Conservation (phyloP, 2,888 invertebrate genomes). For the Hydriomena furcata region DNA sequence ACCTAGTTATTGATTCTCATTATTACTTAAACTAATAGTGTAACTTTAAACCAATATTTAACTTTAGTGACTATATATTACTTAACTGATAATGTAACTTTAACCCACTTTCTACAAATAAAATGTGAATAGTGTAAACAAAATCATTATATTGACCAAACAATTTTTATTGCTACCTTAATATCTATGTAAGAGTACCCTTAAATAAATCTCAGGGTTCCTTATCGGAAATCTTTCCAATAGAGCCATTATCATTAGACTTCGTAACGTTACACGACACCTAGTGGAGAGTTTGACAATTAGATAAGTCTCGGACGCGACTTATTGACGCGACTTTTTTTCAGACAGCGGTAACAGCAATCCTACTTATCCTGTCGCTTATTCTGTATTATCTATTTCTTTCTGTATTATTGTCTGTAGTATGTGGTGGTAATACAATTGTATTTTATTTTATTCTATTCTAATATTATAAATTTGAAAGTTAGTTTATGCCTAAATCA, state of each 20-base stretch:
- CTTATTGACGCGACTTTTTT: constrained; percentile 4
- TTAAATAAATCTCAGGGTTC: constrained; percentile 10
- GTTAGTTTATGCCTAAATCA: too few species aligned
- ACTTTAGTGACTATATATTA: too few species aligned
- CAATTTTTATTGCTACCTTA: constrained; percentile 32
- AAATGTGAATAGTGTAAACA: constrained; percentile 26
- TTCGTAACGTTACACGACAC: constrained; percentile 39
- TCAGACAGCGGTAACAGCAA: too few species aligned
- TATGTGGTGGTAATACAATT: too few species aligned
- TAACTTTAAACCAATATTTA: background rate
- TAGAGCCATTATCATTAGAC: constrained; percentile 48
- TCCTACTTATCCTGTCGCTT: too few species aligned
- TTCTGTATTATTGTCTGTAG: too few species aligned
- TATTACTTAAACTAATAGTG: too few species aligned
- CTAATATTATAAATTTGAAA: too few species aligned
- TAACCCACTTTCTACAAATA: constrained; percentile 10
- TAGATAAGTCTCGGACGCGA: constrained; percentile 14
- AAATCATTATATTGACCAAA: constrained; percentile 27
- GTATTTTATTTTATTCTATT: too few species aligned
- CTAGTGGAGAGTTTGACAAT: constrained; percentile 22
- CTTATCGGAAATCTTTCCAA: constrained; percentile 31
- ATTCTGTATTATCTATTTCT: too few species aligned
- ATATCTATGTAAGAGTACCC: constrained; percentile 29
- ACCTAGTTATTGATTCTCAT: too few species aligned
- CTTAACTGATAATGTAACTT: background rate